Evolutionary conservation across 2,113 vertebrate species (phyloP).

Genomic region (Hystrix cristata): DNA sequence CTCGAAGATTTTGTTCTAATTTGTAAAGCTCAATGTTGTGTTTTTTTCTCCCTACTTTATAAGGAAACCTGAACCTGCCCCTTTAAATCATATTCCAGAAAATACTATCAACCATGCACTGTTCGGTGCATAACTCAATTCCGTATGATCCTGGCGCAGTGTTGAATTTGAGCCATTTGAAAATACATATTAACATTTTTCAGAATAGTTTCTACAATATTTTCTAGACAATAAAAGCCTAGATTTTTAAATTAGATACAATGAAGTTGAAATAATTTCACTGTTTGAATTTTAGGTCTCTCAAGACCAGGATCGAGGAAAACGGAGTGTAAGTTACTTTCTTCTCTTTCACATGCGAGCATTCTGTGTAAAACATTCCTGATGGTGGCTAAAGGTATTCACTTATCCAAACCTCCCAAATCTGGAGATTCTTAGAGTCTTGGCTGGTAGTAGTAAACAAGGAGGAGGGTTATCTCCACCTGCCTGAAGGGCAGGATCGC

Average conservation of each 20-base stretch:
- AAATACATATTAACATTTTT: not conserved
- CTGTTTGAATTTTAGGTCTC: slow-evolving; percentile 47
- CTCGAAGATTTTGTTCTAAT: not conserved
- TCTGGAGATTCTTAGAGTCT: not conserved
- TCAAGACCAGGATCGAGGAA: slow-evolving; percentile 59
- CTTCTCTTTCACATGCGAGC: not conserved
- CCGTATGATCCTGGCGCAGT: not conserved
- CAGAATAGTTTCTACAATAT: not conserved
- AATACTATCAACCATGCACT: not conserved
- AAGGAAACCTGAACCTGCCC: not conserved
- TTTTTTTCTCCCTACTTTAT: not conserved
- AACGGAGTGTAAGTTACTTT: slow-evolving; percentile 69
- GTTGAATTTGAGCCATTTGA: not conserved
- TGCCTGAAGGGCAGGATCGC: not conserved
- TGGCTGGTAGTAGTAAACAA: not conserved
- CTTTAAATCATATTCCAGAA: not conserved
- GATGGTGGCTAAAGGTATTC: not conserved
- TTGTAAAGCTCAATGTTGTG: not conserved
- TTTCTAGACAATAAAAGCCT: not conserved
- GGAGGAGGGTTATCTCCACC: not conserved
- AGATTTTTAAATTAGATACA: not conserved
- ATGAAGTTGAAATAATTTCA: slow-evolving; percentile 1
- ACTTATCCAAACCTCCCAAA: not conserved
- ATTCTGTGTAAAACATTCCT: not conserved
- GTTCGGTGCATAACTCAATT: not conserved